Conservation (phyloP, 2,797 vertebrate species). For the Amblyraja radiata region DNA sequence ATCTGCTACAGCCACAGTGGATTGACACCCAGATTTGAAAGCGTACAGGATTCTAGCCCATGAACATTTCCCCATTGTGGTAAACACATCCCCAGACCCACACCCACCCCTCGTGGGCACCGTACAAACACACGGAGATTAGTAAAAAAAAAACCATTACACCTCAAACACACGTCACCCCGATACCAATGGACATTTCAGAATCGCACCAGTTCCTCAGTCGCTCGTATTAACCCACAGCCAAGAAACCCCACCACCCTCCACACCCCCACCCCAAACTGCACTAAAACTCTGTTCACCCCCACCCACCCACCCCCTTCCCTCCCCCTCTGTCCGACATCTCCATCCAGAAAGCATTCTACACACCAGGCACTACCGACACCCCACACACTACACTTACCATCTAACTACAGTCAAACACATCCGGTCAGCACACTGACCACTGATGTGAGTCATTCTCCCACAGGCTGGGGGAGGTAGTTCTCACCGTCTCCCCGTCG, state of each 20-base stretch:
- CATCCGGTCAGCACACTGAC: background rate
- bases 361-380: conserved; percentile 12
- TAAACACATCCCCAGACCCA: background rate
- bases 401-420: conserved; percentile 1
- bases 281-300: background rate
- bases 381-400: background rate
- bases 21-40: no score
- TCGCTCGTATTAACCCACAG: background rate
- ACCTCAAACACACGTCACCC: background rate
- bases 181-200: background rate
- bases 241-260: background rate
- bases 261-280: background rate
- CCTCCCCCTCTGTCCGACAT: background rate
- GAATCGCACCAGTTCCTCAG: background rate
- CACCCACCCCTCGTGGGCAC: no score
- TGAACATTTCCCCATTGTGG: background rate
- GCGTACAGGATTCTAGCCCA: background rate
- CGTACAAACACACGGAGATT: conserved; percentile 7
- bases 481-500: no score
- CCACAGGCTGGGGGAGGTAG: no score
- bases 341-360: background rate
- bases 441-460: no score
- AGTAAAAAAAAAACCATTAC: background rate
- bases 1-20: no score
- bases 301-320: background rate